Percentiles rank a stretch among this genome's conserved stretches.
These are phyloP conservation scores for Echinometra lucunter DNA, from an alignment of 53 echinoderm and acorn worm species.

Conservation along the genomic window DNA sequence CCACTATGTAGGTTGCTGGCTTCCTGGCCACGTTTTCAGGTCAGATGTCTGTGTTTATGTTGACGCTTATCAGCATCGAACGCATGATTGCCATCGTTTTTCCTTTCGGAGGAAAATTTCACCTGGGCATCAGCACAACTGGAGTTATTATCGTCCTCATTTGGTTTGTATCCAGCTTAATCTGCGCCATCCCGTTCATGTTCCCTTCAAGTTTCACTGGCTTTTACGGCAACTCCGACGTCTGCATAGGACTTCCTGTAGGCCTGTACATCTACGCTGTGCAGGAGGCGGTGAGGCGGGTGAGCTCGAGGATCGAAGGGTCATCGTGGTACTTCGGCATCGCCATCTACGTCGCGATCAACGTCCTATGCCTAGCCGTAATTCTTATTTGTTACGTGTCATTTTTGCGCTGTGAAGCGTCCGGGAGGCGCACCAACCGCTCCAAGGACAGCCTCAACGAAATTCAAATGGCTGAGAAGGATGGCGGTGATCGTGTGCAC, in stretches of 20 bases:
- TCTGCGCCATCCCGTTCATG: conserved; percentile 64
- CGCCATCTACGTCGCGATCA: conserved; percentile 57
- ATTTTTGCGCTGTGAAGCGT: conserved; percentile 46
- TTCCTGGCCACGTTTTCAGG: conserved; percentile 47
- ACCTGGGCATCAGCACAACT: conserved; percentile 19
- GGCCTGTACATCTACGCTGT: conserved; percentile 48
- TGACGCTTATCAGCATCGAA: conserved; percentile 56
- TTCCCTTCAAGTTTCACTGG: conserved; percentile 38
- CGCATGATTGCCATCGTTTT: conserved; percentile 54
- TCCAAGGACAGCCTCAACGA: background rate
- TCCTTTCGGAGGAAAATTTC: conserved; percentile 16
- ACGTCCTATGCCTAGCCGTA: conserved; percentile 27
- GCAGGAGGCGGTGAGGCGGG: conserved; percentile 46
- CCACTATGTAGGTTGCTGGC: conserved; percentile 25
- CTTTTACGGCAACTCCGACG: conserved; percentile 72
- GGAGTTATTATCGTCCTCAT: background rate
- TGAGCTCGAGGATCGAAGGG: conserved; percentile 55
- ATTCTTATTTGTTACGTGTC: conserved; percentile 60
- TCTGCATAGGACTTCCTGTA: conserved; percentile 74
- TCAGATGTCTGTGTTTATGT: conserved; percentile 56
- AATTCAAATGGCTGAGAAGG: background rate
- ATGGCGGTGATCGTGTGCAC: conserved; percentile 67
- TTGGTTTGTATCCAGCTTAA: conserved; percentile 55
- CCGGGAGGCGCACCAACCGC: background rate
- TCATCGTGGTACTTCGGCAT: conserved; percentile 53